A percentile compares a stretch with the other conserved stretches of the same genome.
Evolutionary conservation across 2,888 invertebrate species (phyloP).

Genomic region (Pandemis cinnamomeana): DNA sequence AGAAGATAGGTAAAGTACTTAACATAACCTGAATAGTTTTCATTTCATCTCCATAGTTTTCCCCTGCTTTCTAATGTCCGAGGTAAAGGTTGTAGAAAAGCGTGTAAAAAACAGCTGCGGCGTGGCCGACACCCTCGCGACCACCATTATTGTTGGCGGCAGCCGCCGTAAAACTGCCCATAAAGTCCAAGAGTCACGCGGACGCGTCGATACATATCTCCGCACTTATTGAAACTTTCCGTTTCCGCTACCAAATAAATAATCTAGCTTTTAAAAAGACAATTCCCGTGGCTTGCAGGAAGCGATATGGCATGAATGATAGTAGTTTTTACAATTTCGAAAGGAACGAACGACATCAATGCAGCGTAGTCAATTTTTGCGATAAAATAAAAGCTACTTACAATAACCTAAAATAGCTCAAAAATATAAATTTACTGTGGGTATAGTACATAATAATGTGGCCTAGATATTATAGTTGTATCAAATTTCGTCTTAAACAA

Average conservation of each 20-base stretch:
- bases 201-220: slow-evolving; percentile 61
- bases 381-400: not conserved
- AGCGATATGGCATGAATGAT: slow-evolving; percentile 38
- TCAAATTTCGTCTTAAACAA: too few species aligned
- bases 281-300: slow-evolving; percentile 32
- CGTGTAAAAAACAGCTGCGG: slow-evolving; percentile 87
- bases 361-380: slow-evolving; percentile 4
- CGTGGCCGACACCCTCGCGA: slow-evolving; percentile 73
- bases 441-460: too few species aligned
- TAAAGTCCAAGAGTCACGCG: slow-evolving; percentile 59
- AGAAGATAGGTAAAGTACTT: not conserved
- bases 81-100: slow-evolving; percentile 72
- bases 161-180: slow-evolving; percentile 74
- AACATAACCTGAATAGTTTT: not conserved
- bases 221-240: slow-evolving; percentile 68
- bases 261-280: slow-evolving; percentile 45
- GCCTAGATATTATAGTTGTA: too few species aligned
- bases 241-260: slow-evolving; percentile 54
- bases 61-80: slow-evolving; percentile 53
- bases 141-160: slow-evolving; percentile 70
- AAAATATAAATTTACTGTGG: not conserved
- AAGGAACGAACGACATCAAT: not conserved
- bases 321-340: slow-evolving; percentile 25
- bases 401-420: too few species aligned
- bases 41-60: slow-evolving; percentile 49